Base-by-base conservation (phyloP, 2,113 vertebrate species). In the Orientallactaga bullata region DNA sequence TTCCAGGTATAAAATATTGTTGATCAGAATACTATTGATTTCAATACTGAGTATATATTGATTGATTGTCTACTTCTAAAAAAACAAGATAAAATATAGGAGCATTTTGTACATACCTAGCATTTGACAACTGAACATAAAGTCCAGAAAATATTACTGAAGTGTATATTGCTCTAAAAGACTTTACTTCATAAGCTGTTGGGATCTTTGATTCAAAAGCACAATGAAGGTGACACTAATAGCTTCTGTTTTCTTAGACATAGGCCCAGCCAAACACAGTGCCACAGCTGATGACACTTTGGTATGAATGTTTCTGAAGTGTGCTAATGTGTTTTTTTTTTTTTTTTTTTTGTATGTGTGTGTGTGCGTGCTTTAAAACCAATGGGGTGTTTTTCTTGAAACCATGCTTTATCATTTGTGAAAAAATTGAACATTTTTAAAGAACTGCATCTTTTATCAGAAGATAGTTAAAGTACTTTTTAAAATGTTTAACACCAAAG, bases 1-100 rank as follows among this genome's bases (percentile, higher is more conserved):
- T 93, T 21, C 51, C 24, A 47, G 24, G 82, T 60, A 80, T 18
- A 93, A 87, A 91, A 90, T 74, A 80, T 90, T 78, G 5, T 80
- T 66, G 39, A 3, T 74, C 7, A 61, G 35, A 32, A 18, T 87
- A 60, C 10, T 73, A 12, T 83, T 85, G 58, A 88, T 94, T 88
- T 85, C 28, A 86, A 35, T 51, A 65, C 42, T 73, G 37, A 74
- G 32, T 80, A 55, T 21, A 20, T 88, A 37, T 77, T 60, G 7
- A 47, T 83, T 73, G 66, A 7, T 35, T 72, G 63, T 8, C 26
- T 83, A 37, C 11, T 37, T 0, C 51, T 83, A 55, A 63, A 73
- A 65, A 32, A 74, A 72, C 77, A 30, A 61, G 32, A 37, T 77
- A 81, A 32, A 74, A 12, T 63, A 32, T 72, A 81, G 51, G 28